Base-by-base conservation (phyloP, 2,888 invertebrate species). In the Octodonta nipae region DNA sequence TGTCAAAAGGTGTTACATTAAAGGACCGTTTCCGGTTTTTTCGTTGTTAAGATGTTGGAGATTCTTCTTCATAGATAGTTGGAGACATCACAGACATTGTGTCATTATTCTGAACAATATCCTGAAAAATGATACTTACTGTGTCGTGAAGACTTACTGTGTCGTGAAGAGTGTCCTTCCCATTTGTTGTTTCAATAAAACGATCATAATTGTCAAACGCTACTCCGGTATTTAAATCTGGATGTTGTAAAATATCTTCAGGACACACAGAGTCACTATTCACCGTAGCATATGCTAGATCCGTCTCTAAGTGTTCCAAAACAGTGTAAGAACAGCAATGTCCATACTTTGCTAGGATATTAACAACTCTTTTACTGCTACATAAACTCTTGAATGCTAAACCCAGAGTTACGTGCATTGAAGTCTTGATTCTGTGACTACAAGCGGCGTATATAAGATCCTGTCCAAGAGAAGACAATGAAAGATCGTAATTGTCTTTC, bases 351-450 rank as follows among this genome's bases (percentile, higher is more conserved):
- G 6, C n/a, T 6, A 20, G 6, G n/a, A 20, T 20, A 20, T 20
- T 20, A 20, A 20, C n/a, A n/a, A 20, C n/a, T 20, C n/a, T 20
- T 20, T 20, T 20, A n/a, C 20, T 20, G 20, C n/a, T 20, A 20
- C 7, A 7, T 20, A 20, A 20, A 20, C 20, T 20, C n/a, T 20
- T 20, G n/a, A 6, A n/a, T 7, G 20, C 20, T 6, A 20, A n/a
- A 20, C 20, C 20, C 6, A 20, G 20, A 20, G 20, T 20, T 20
- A n/a, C n/a, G 20, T 20, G 20, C 20, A 7, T 20, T 7, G 20
- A 15, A 15, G 29, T 10, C 12, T 29, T 29, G 10, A 13, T 16
- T 15, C 13, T n/a, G n/a, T n/a, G n/a, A n/a, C n/a, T n/a, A n/a
- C n/a, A n/a, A n/a, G n/a, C n/a, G n/a, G n/a, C n/a, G n/a, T n/a